Evolutionary conservation across 1,140 invertebrate genomes (phyloP), one percentile per base, ranked within the genome.

Genomic region (Atta texana): DNA sequence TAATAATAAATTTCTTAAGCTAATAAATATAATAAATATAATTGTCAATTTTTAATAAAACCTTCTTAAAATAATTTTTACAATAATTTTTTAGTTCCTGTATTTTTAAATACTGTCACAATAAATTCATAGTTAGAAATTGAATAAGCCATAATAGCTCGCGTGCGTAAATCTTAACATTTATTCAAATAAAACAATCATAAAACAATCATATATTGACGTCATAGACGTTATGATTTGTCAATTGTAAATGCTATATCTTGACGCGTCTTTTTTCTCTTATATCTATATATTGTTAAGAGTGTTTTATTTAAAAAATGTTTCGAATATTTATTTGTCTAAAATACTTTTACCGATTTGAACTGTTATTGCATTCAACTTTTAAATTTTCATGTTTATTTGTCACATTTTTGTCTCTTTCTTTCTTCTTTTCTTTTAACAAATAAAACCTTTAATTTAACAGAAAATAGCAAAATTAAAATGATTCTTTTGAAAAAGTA

Each of bases 141-240:
- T n/a, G 49, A n/a, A 55, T 55, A 3, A 31, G 53, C 16, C 6
- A 55, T 55, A 55, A 55, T 1, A 55, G 18, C 18, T 55, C 7
- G 18, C 18, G n/a, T 10, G 4, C 5, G 10, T 63, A 49, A 69
- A 69, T 69, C 7, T 69, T 8, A 21, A 69, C 24, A 69, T 49
- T 69, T 16, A 49, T 69, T 69, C n/a, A 49, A 24, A 49, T 44
- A 66, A 66, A n/a, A 55, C 6, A 34, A 7, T 31, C 12, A 34
- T 44, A 68, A 68, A 69, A 24, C 24, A 24, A 24, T 24, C 24
- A 55, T 55, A 55, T 55, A 55, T 55, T 69, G 12, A 69, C n/a
- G n/a, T 69, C 21, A n/a, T n/a, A 68, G 18, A 34, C n/a, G 10
- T n/a, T 68, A 10, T 31, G 7, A 66, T 14, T 66, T 66, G 64